Evolutionary conservation across 2,888 invertebrate genomes (phyloP), one percentile per base, ranked within the genome.

Genomic region (Anoplius nigerrimus): DNA sequence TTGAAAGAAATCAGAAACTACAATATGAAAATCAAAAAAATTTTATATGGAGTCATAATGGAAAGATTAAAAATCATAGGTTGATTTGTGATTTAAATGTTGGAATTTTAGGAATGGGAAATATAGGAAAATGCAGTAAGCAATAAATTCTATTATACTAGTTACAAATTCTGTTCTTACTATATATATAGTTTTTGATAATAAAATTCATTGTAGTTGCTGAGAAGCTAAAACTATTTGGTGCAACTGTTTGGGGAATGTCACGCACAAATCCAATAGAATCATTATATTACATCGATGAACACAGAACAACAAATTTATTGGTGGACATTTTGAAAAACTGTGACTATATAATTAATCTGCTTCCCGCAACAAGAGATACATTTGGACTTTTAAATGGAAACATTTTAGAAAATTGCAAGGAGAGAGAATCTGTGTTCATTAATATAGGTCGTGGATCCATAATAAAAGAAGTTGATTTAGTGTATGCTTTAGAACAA

Each of bases 381-480:
- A 92, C 91, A 0, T 82, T 62, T 46, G 90, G 90, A 27, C 80
- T 92, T 20, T 83, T 92, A 56, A 89, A 90, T 75, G 89, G 89
- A 16, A 86, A 89, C 53, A 74, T 90, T 16, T 84, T 92, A 43
- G 76, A 90, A 79, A 82, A 85, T 70, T 92, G 92, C 79, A 83
- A 86, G 84, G 83, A 83, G 43, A 89, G 86, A 78, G 77, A 84
- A 57, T 80, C 90, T 16, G 87, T 92, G 45, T 90, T 92, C 73
- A 91, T 92, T n/a, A 92, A 92, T 80, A 88, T 92, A 65, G 92
- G 92, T 1, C 85, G 92, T 81, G 91, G 92, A 43, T 89, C 89
- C 70, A 84, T 92, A n/a, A 90, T 92, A 16, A 86, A 85, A 67
- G 92, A 92, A 81, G 73, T 78, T 0, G 89, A 90, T 71, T 82